Evolutionary conservation across 92 coral and sea anemone genomes (phyloP).

Genomic region (Palythoa grandiflora): DNA sequence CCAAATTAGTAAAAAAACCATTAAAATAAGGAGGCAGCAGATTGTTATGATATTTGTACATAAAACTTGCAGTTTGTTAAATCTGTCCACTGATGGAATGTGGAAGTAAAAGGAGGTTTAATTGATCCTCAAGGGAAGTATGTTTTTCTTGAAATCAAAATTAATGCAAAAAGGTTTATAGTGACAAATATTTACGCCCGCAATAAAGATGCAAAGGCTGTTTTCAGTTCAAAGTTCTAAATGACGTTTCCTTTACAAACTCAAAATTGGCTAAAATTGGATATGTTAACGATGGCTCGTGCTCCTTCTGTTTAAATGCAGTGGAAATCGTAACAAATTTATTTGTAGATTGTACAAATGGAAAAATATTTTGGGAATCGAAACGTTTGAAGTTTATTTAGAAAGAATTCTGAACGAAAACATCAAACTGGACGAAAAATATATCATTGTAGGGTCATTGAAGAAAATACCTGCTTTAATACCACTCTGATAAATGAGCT

Average conservation of each 20-base stretch:
- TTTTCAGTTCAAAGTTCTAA: too few species aligned
- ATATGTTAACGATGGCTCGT: background rate
- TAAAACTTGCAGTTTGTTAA: too few species aligned
- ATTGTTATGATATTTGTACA: too few species aligned
- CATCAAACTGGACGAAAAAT: constrained; percentile 6
- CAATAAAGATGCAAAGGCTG: too few species aligned
- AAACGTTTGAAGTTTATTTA: background rate
- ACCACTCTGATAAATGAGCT: background rate
- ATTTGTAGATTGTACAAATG: background rate
- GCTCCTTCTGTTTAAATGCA: background rate
- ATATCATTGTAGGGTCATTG: background rate
- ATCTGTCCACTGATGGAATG: too few species aligned
- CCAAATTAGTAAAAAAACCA: too few species aligned
- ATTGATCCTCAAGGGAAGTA: too few species aligned
- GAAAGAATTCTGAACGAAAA: background rate
- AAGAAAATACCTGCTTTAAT: background rate
- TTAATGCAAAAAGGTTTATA: too few species aligned
- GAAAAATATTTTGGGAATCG: background rate
- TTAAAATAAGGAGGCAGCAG: too few species aligned
- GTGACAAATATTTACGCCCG: too few species aligned
- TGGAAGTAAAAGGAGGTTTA: too few species aligned
- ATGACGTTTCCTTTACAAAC: constrained; percentile 2
- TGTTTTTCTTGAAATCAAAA: too few species aligned
- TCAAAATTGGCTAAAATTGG: constrained; percentile 39
- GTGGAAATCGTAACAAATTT: background rate